A percentile compares a stretch with the other conserved stretches of the same genome.
Evolutionary conservation across 1,140 invertebrate species (phyloP).

Genomic region (Bradysia coprophila): DNA sequence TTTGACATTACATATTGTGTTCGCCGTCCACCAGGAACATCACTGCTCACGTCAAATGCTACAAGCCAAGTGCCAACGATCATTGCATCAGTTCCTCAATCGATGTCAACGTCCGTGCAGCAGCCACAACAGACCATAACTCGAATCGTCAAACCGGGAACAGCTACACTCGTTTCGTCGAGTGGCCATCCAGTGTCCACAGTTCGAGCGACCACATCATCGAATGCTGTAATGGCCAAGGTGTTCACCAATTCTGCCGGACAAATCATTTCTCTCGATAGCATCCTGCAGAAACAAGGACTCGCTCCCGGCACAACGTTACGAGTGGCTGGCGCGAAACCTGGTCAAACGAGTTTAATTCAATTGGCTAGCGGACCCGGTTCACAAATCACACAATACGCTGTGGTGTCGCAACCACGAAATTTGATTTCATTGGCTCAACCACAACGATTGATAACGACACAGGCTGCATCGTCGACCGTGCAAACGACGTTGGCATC

Average conservation of each 20-base stretch:
- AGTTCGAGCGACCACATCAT: constrained; percentile 10
- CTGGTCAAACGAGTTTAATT: constrained; percentile 20
- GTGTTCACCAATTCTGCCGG: constrained; percentile 36
- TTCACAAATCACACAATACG: constrained; percentile 23
- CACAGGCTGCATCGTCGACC: constrained; percentile 3
- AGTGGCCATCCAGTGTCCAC: background rate
- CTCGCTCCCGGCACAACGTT: constrained; percentile 19
- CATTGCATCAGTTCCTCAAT: constrained; percentile 9
- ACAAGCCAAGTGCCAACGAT: constrained; percentile 7
- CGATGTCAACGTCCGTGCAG: constrained; percentile 1
- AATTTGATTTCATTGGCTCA: constrained; percentile 19
- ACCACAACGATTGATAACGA: background rate
- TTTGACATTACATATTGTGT: background rate
- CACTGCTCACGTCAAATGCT: background rate
- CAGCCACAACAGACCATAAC: background rate
- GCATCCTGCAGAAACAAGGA: constrained; percentile 38
- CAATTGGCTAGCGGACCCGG: constrained; percentile 15
- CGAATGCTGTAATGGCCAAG: constrained; percentile 29
- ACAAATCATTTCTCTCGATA: constrained; percentile 47
- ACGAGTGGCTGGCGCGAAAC: constrained; percentile 23
- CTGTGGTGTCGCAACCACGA: constrained; percentile 24
- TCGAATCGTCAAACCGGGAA: background rate
- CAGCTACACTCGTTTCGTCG: background rate
- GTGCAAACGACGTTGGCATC: constrained; percentile 5
- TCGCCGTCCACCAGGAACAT: background rate